phyloP scores from a whole-genome alignment of 1,140 invertebrate species.

The Agrilus planipennis region DNA sequence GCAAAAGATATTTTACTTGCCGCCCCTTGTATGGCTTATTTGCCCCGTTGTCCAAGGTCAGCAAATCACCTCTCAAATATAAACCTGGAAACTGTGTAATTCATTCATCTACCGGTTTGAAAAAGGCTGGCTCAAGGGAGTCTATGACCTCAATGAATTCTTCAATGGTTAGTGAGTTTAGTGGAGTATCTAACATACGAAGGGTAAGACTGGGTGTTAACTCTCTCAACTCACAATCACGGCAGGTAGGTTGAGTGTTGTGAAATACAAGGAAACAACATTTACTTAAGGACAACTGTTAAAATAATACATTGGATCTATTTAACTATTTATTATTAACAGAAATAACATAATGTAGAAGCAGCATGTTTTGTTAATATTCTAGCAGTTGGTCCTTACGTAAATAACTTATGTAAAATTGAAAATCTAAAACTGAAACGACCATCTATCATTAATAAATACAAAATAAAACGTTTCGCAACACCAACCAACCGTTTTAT shows the following conservation, averaged over 20 bases:
- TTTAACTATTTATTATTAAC: background rate
- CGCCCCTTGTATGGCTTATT: constrained; percentile 83
- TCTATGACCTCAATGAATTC: constrained; percentile 68
- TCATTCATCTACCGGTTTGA: constrained; percentile 42
- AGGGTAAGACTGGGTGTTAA: constrained; percentile 62
- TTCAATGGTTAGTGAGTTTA: constrained; percentile 49
- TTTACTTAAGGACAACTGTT: background rate
- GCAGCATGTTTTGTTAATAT: too few relatives aligned
- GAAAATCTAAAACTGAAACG: too few relatives aligned
- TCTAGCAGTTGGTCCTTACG: too few relatives aligned
- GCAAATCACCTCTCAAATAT: constrained; percentile 63
- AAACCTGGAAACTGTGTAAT: constrained; percentile 50
- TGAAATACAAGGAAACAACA: background rate
- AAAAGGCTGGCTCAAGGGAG: constrained; percentile 70
- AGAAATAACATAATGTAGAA: background rate
- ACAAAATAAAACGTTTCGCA: too few relatives aligned
- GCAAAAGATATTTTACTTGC: constrained; percentile 89
- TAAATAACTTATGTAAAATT: too few relatives aligned
- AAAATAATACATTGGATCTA: too few relatives aligned
- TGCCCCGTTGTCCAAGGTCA: constrained; percentile 79
- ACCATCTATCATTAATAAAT: too few relatives aligned
- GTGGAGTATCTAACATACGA: constrained; percentile 14
- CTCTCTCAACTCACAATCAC: constrained; percentile 44
- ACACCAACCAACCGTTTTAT: too few relatives aligned
- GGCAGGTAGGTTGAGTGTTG: constrained; percentile 46